These are phyloP conservation scores for Trachelus iudaicus DNA, from an alignment of 2,888 invertebrate genomes.

Conservation along the genomic window DNA sequence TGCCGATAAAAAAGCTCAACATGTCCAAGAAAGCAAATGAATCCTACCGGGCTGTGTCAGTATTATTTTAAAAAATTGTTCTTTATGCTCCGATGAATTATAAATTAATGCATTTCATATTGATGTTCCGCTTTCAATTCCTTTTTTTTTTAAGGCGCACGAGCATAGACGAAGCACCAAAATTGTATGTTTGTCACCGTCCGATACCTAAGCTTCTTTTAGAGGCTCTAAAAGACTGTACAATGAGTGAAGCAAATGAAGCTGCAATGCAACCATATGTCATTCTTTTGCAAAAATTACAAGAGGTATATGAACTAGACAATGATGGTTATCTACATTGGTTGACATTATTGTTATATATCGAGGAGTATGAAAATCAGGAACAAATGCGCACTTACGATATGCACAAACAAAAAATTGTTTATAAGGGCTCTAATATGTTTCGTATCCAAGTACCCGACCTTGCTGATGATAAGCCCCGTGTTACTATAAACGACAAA, in stretches of 20 bases:
- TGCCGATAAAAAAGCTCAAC: no score
- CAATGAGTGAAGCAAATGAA: no score
- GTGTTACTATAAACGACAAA: neutral
- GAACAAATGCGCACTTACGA: conserved; percentile 20
- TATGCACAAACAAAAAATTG: conserved; percentile 23
- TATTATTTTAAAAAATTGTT: no score
- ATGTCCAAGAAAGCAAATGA: no score
- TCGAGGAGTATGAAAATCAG: conserved; percentile 34
- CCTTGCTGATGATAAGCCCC: conserved; percentile 27
- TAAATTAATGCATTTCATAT: no score
- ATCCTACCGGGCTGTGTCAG: no score
- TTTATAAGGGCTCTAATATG: neutral
- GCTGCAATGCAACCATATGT: no score
- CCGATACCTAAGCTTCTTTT: neutral
- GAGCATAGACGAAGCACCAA: neutral
- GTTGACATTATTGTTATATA: conserved; percentile 42
- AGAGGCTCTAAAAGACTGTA: no score
- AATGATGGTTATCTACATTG: conserved; percentile 33
- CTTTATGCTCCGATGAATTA: no score
- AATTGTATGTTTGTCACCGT: neutral
- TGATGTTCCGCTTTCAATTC: no score
- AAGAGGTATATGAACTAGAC: conserved; percentile 21
- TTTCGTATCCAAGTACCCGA: conserved; percentile 32
- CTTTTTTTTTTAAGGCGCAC: neutral
- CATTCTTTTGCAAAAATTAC: no score